Base-by-base conservation (phyloP, 2,797 vertebrate genomes). In the Sebastes taczanowskii region DNA sequence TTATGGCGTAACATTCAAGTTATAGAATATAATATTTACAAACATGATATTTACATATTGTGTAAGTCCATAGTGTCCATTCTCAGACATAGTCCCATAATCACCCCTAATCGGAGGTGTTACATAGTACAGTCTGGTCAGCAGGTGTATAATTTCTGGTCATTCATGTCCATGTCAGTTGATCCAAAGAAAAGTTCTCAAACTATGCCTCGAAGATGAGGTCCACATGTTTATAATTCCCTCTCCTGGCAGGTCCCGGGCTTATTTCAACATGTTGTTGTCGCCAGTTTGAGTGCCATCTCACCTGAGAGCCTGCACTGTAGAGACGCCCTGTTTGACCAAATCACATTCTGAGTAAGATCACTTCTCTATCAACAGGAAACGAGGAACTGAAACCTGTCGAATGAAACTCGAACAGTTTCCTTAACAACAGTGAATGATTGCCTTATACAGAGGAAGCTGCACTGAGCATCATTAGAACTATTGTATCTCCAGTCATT, bases 51-150 rank as follows among this genome's bases (percentile, higher is more conserved):
- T 70, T 84, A 90, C 74, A 91, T 71, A 64, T 61, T 83, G 18
- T 77, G 42, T 32, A 66, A 74, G 56, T 78, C 18, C 49, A 91
- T 90, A 92, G 88, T 92, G 86, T 90, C 80, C 81, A 80, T 82
- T 90, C n/a, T 84, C 56, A 83, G 53, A 66, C 80, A 83, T 42
- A 42, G 38, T 42, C 38, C 0, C 38, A 42, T 71, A 56, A 52
- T 64, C 23, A 11, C 22, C 55, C 38, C 25, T 30, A 38, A 29
- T 46, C 4, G 23, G 65, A 74, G 56, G 23, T 42, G 14, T 65
- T 38, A 23, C 4, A 71, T 34, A 22, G 1, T 58, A 35, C 23
- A 64, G 60, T 53, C 23, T 62, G 63, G 16, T 60, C 22, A 56
- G 35, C 9, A 69, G 59, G 7, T 63, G 23, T 56, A 30, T 23